Conservation (phyloP, 2,888 invertebrate species). For the Ectemnius lituratus region DNA sequence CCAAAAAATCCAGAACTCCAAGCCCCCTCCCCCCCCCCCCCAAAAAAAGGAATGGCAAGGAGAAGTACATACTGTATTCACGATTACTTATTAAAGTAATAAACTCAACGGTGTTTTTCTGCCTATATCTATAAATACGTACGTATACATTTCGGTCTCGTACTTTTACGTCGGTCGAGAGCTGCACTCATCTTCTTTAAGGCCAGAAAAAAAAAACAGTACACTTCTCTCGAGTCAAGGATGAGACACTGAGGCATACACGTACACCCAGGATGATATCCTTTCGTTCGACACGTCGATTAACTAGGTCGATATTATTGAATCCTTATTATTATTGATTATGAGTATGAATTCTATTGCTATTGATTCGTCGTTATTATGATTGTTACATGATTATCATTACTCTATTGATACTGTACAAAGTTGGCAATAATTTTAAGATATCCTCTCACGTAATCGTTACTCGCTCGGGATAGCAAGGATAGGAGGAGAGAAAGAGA, state of each 20-base stretch:
- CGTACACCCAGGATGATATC: too few relatives aligned
- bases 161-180: conserved; percentile 64
- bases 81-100: conserved; percentile 70
- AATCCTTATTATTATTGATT: conserved; percentile 15
- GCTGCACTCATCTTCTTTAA: conserved; percentile 46
- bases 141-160: conserved; percentile 62
- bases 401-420: conserved; percentile 74
- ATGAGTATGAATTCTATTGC: conserved; percentile 17
- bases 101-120: conserved; percentile 76
- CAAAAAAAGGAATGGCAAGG: conserved; percentile 59
- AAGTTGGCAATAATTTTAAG: conserved; percentile 79
- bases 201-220: conserved; percentile 55
- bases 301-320: conserved; percentile 20
- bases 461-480: conserved; percentile 53
- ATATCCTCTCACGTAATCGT: conserved; percentile 74
- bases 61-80: conserved; percentile 72
- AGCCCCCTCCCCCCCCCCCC: too few relatives aligned
- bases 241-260: not conserved
- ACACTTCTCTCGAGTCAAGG: conserved; percentile 56
- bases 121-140: conserved; percentile 67
- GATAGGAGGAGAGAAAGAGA: conserved; percentile 7
- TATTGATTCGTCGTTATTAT: conserved; percentile 21
- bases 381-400: conserved; percentile 17
- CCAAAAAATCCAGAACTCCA: too few relatives aligned
- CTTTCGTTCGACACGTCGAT: conserved; percentile 1